Base-by-base conservation (phyloP, 2,113 vertebrate species). In the Marmota flaviventris region DNA sequence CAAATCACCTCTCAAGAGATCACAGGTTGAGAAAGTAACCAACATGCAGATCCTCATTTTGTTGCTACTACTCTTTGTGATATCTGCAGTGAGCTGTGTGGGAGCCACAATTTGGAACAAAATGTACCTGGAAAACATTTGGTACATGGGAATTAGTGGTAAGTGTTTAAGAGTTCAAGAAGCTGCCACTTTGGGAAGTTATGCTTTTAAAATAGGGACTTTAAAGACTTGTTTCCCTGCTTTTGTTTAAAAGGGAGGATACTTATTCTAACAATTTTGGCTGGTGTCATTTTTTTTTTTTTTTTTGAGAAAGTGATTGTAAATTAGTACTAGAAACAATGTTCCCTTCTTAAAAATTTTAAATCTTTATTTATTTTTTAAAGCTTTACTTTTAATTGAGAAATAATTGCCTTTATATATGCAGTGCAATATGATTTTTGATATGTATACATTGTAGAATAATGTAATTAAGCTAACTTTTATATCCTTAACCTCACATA, bases 1-100 rank as follows among this genome's bases (percentile, higher is more conserved):
- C 75, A 99, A 99, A 98, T 99, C 99, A 1, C 99, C 99, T 22
- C 98, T 99, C 97, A 99, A 99, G 98, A 99, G 99, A 96, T 99
- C 99, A 14, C 99, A 99, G 4, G 99, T 99, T 88, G 99, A 99
- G 97, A 99, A 99, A 89, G 99, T 99, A 97, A 99, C 99, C 97
- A 99, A 99, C 94, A 91, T 99, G 98, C 99, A 99, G 98, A 99
- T 99, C 96, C 97, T 99, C 93, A 99, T 99, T 85, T 98, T 99
- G 97, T 99, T 99, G 94, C 97, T 99, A 89, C 99, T 99, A 97
- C 99, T 99, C 3, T 98, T 99, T 98, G 99, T 99, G 95, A 99
- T 99, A 99, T 99, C 99, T 32, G 97, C 99, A 92, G 98, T 99
- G 97, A 99, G 99, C 98, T 99, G 99, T 70, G 98, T 99, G 76